Conservation (phyloP, 2,888 invertebrate species). For the Acronicta alni region DNA sequence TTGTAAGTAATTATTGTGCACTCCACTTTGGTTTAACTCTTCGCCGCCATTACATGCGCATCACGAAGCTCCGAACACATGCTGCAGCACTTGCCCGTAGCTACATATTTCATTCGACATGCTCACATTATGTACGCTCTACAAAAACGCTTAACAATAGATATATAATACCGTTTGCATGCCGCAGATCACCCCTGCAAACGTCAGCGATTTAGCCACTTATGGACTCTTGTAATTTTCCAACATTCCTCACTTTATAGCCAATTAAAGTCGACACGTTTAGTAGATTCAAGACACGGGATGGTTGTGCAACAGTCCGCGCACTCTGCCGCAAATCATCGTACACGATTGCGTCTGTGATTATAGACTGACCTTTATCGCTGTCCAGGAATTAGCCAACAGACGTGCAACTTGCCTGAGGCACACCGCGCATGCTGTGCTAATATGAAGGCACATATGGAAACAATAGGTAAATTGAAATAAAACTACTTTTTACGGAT, state of each 20-base stretch:
- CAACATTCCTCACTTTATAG: slow-evolving; percentile 45
- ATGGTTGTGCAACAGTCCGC: slow-evolving; percentile 40
- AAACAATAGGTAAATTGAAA: too few species aligned
- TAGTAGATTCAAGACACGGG: slow-evolving; percentile 30
- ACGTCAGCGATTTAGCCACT: slow-evolving; percentile 24
- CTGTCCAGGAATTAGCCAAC: slow-evolving; percentile 69
- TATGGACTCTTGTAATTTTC: slow-evolving; percentile 25
- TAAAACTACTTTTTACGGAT: too few species aligned
- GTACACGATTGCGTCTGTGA: slow-evolving; percentile 38
- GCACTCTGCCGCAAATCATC: slow-evolving; percentile 38
- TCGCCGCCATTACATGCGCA: slow-evolving; percentile 26
- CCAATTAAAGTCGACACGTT: slow-evolving; percentile 39
- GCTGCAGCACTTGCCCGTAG: slow-evolving; percentile 20
- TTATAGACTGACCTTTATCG: slow-evolving; percentile 54
- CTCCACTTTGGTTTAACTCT: slow-evolving; percentile 27
- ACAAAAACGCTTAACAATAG: slow-evolving; percentile 37
- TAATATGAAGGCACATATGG: slow-evolving; percentile 46
- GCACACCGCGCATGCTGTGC: slow-evolving; percentile 33
- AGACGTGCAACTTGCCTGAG: slow-evolving; percentile 27
- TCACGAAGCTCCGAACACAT: slow-evolving; percentile 35
- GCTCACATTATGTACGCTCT: slow-evolving; percentile 47
- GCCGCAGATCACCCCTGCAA: slow-evolving; percentile 29
- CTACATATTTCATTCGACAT: slow-evolving; percentile 54
- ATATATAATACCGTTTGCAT: slow-evolving; percentile 38
- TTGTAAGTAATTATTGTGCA: slow-evolving; percentile 30